Conservation (phyloP, 2,113 vertebrate genomes). For the Apistogramma diplotaenia region DNA sequence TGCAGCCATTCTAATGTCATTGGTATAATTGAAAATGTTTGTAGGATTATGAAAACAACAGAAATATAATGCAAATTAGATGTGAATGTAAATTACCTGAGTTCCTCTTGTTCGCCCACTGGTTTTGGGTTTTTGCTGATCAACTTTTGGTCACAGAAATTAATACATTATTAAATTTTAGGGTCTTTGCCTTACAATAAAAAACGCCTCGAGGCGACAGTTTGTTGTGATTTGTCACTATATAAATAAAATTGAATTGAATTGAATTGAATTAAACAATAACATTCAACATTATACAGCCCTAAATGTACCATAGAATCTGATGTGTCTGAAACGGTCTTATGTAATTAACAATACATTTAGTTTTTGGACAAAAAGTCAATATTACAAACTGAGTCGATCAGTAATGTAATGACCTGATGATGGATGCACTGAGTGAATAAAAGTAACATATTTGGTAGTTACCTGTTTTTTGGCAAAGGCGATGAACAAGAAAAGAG, state of each 20-base stretch:
- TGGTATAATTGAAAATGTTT: too few relatives aligned
- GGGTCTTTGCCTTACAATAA: too few relatives aligned
- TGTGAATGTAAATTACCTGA: background rate
- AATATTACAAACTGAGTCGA: background rate
- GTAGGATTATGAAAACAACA: background rate
- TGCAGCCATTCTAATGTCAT: too few relatives aligned
- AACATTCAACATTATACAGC: background rate
- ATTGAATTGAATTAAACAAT: too few relatives aligned
- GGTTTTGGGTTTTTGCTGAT: background rate
- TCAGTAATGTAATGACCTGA: background rate
- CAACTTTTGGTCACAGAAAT: background rate
- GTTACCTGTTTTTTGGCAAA: constrained; percentile 36
- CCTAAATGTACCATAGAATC: background rate
- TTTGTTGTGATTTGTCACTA: too few relatives aligned
- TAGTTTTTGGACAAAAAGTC: background rate
- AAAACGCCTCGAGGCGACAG: too few relatives aligned
- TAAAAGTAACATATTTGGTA: background rate
- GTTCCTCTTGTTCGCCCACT: background rate
- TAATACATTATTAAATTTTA: background rate
- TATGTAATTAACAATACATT: background rate
- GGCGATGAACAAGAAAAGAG: background rate
- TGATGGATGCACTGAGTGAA: background rate
- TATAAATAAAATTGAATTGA: too few relatives aligned
- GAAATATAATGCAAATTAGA: background rate
- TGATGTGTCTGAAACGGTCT: background rate